Evolutionary conservation across 2,113 vertebrate species (phyloP).

Genomic region (Vireo altiloquus): DNA sequence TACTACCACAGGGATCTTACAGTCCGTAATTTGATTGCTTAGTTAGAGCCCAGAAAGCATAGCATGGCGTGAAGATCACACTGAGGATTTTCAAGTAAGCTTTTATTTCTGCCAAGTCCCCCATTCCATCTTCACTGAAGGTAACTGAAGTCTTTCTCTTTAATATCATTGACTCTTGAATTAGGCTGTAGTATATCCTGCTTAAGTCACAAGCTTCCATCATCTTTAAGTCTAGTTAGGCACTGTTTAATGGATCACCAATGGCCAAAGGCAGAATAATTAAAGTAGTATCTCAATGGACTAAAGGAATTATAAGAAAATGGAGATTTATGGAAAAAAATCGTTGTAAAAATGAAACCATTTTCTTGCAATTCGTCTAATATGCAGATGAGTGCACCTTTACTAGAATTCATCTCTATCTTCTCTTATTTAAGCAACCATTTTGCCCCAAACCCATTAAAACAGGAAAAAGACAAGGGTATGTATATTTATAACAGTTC

Average conservation of each 20-base stretch:
- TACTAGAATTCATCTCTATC: neutral
- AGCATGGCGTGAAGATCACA: neutral
- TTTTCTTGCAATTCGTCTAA: conserved; percentile 13
- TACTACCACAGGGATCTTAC: neutral
- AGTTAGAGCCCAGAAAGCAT: neutral
- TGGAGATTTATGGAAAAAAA: conserved; percentile 45
- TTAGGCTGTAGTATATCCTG: neutral
- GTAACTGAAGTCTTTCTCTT: neutral
- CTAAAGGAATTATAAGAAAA: conserved; percentile 49
- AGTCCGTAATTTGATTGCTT: neutral
- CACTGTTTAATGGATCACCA: conserved; percentile 31
- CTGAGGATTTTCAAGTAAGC: neutral
- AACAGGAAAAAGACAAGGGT: neutral
- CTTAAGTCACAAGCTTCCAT: neutral
- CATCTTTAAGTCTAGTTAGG: neutral
- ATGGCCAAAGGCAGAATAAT: conserved; percentile 51
- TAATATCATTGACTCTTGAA: neutral
- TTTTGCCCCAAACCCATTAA: neutral
- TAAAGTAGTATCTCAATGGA: conserved; percentile 43
- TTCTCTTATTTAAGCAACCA: neutral
- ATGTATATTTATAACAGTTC: neutral
- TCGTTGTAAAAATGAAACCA: conserved; percentile 2
- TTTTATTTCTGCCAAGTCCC: neutral
- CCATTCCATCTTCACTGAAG: neutral
- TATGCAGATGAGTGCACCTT: conserved; percentile 10